A percentile compares a stretch with the other conserved stretches of the same genome.
Evolutionary conservation across 30 jellyfish, hydroid and myxozoan genomes (phyloP).

Genomic region (Turritopsis dohrnii): DNA sequence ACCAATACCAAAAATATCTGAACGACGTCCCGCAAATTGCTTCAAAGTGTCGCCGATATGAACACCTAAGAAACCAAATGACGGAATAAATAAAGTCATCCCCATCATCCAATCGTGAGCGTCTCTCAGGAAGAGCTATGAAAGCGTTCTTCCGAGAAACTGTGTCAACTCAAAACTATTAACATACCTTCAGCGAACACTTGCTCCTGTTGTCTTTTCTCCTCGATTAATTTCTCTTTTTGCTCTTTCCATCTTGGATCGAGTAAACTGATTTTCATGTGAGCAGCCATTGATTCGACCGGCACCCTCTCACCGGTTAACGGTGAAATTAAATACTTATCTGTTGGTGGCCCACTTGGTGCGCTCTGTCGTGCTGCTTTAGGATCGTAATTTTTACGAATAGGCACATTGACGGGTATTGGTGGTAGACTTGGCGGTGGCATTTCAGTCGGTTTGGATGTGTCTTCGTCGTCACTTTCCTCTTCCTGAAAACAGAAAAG

Average conservation of each 20-base stretch:
- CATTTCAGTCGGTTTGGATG: constrained; percentile 52
- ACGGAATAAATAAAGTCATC: too few species aligned
- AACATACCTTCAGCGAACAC: constrained; percentile 95
- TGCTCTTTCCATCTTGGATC: constrained; percentile 98
- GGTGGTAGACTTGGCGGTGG: constrained; percentile 94
- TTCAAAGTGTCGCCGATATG: constrained; percentile 85
- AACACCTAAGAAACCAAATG: constrained; percentile 67
- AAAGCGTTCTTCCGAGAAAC: neutral
- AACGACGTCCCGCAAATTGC: constrained; percentile 95
- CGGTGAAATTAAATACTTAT: constrained; percentile 86
- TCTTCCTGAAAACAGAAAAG: constrained; percentile 23
- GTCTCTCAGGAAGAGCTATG: constrained; percentile 5
- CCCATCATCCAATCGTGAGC: neutral
- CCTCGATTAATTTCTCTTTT: constrained; percentile 76
- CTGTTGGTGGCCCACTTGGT: constrained; percentile 78
- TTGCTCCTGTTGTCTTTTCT: constrained; percentile 86
- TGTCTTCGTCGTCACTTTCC: constrained; percentile 38
- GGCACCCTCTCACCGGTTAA: constrained; percentile 97
- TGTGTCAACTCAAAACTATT: neutral
- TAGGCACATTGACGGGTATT: constrained; percentile 54
- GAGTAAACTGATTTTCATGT: constrained; percentile 71
- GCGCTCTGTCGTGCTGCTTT: constrained; percentile 83
- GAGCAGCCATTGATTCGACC: constrained; percentile 95
- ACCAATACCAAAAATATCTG: constrained; percentile 98
- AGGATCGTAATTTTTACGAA: constrained; percentile 89